phyloP scores from a whole-genome alignment of 2,797 vertebrate genomes.

The Lacerta viridis region DNA sequence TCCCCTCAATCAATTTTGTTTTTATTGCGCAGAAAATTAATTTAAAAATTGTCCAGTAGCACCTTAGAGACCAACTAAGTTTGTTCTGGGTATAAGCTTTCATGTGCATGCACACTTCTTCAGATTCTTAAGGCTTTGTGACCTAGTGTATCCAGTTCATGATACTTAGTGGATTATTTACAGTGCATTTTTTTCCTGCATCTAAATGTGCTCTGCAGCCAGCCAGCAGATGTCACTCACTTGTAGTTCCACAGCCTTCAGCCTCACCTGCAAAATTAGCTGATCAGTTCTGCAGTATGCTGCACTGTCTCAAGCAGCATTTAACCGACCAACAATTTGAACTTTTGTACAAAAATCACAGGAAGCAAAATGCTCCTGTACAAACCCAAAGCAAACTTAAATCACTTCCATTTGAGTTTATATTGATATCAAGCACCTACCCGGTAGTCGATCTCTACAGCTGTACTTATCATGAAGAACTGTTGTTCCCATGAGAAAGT shows the following conservation, averaged over 20 bases:
- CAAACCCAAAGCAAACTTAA: neutral
- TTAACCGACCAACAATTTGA: neutral
- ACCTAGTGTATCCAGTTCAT: neutral
- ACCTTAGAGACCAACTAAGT: too few species aligned
- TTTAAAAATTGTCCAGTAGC: neutral
- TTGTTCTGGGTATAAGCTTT: too few species aligned
- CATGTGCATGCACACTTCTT: too few species aligned
- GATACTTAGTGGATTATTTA: neutral
- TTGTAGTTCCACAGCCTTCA: constrained; percentile 21
- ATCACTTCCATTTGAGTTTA: neutral
- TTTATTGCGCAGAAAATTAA: neutral
- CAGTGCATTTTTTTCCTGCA: neutral
- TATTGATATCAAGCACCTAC: neutral
- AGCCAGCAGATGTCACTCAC: constrained; percentile 45
- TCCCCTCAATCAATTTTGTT: neutral
- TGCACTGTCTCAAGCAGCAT: neutral
- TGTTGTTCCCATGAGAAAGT: neutral
- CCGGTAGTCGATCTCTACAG: neutral
- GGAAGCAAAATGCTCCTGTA: neutral
- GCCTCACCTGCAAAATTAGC: constrained; percentile 22
- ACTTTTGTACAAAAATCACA: neutral
- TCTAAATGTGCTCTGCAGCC: constrained; percentile 2
- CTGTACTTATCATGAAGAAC: neutral
- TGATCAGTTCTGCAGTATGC: neutral
- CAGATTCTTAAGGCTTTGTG: neutral